Evolutionary conservation across 2,797 vertebrate genomes (phyloP).

Genomic region (Spinus pinus): DNA sequence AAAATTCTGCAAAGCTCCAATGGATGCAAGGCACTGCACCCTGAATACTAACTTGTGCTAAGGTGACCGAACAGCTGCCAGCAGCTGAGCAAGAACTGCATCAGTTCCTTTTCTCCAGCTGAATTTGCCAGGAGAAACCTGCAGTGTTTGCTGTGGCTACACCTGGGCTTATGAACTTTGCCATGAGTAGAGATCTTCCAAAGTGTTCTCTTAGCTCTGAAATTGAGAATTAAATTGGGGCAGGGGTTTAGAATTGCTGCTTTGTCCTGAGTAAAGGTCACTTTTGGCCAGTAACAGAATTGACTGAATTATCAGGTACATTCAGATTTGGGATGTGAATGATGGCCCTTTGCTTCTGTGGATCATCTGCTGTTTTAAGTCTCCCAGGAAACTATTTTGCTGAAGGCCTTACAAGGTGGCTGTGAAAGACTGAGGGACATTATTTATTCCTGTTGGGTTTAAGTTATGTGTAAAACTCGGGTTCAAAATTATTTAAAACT

Average conservation of each 20-base stretch:
- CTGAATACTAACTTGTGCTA: slow-evolving; percentile 50
- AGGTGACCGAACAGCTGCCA: slow-evolving; percentile 12
- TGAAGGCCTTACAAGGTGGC: background rate
- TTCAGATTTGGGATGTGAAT: background rate
- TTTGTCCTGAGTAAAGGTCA: background rate
- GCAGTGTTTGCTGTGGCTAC: background rate
- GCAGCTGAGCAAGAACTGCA: background rate
- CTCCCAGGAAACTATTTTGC: background rate
- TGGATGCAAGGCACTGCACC: slow-evolving; percentile 34
- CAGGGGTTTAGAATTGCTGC: background rate
- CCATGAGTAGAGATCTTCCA: background rate
- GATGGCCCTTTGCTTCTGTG: background rate
- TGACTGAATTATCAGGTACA: background rate
- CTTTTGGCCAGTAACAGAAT: background rate
- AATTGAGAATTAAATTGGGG: background rate
- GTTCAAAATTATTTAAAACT: background rate
- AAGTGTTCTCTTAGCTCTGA: background rate
- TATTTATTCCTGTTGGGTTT: background rate
- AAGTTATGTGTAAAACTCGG: background rate
- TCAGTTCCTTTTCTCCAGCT: background rate
- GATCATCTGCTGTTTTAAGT: background rate
- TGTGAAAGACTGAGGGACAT: background rate
- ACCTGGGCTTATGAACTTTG: background rate
- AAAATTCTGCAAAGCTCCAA: slow-evolving; percentile 63
- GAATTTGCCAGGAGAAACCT: background rate